These are phyloP conservation scores for Entomobrya proxima DNA, from an alignment of 2,888 invertebrate species.

Conservation along the genomic window DNA sequence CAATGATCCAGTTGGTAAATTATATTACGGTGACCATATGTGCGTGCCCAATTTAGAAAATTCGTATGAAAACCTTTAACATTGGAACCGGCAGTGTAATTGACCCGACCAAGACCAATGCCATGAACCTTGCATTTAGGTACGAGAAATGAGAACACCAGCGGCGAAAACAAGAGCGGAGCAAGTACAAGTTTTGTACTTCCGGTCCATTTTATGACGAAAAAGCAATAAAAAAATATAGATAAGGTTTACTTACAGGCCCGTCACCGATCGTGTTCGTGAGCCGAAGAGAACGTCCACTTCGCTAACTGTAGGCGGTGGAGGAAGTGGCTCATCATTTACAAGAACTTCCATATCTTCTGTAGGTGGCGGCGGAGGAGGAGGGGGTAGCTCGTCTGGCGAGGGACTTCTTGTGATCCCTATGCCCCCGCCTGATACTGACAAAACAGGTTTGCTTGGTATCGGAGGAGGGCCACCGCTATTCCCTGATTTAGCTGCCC, in stretches of 20 bases:
- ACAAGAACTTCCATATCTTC: constrained; percentile 81
- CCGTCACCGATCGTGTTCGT: constrained; percentile 72
- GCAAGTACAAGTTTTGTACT: not conserved
- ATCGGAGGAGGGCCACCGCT: constrained; percentile 71
- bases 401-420: constrained; percentile 80
- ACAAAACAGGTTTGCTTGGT: constrained; percentile 72
- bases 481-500: constrained; percentile 24
- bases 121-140: not conserved
- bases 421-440: constrained; percentile 70
- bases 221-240: not conserved
- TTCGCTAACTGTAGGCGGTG: constrained; percentile 79
- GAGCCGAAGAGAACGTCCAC: constrained; percentile 71
- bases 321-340: constrained; percentile 83
- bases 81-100: not conserved
- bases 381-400: constrained; percentile 78
- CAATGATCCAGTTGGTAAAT: not conserved
- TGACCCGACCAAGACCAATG: not conserved
- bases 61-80: not conserved
- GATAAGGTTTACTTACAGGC: constrained; percentile 70
- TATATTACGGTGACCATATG: not conserved
- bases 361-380: constrained; percentile 82
- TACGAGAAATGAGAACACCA: not conserved
- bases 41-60: not conserved
- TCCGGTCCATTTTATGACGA: constrained; percentile 21
- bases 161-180: not conserved